Base-by-base conservation (phyloP, 2,797 vertebrate species). In the Pygocentrus nattereri region DNA sequence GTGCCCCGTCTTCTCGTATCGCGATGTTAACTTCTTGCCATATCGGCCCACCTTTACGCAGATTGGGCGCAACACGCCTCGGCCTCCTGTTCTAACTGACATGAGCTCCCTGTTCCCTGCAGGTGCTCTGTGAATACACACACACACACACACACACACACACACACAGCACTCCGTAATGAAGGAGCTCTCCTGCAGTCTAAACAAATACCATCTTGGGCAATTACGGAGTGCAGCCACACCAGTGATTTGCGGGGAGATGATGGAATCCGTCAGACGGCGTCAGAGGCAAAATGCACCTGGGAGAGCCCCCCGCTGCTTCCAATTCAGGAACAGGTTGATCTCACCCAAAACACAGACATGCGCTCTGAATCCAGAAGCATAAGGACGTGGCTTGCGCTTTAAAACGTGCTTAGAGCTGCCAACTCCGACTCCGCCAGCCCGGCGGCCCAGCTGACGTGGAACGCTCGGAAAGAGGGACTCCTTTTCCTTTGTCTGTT, bases 251-350 rank as follows among this genome's bases (percentile, higher is more conserved):
- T 82, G 58, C 25, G 34, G 79, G 82, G 78, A 79, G 74, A 80
- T 88, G 75, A 87, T 62, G 80, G 82, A 86, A 85, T 85, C 72
- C 83, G 74, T 85, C 84, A 75, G 84, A 84, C 25, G 59, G 83
- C 76, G 81, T 79, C 64, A 76, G 82, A 82, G 84, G 76, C 88
- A 91, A 88, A 86, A 79, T 81, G 88, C 84, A 91, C 88, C 87
- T 89, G 82, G 74, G 87, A 89, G 44, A 34, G 34, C 79, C 85
- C 83, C 86, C 88, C 67, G 87, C 84, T 88, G 85, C 88, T 87
- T 87, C 78, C 77, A 84, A 87, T 86, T 73, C 54, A 62, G 73
- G 61, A 38, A 64, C 27, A 59, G 61, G 23, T 79, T 79, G 85
- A 84, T 82, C 79, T 83, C 50, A 61, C 44, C 67, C 44, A 76